phyloP scores from a whole-genome alignment of 1,140 invertebrate genomes.

The Hylyphantes graminicola region DNA sequence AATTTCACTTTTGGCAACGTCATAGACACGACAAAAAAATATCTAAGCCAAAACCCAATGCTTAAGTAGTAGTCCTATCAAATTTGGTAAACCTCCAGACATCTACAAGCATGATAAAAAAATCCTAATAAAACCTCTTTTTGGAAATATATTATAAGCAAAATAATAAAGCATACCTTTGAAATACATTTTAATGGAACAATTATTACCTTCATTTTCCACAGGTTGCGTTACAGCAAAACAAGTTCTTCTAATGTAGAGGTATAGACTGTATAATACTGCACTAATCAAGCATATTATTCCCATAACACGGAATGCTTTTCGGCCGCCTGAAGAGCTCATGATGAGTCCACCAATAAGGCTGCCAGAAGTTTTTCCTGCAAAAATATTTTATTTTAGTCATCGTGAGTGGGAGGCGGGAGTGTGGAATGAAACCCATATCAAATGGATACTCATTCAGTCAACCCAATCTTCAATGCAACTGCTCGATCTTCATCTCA shows the following conservation, averaged over 20 bases:
- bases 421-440: neutral
- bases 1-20: no score
- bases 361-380: conserved; percentile 40
- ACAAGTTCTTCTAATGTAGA: conserved; percentile 29
- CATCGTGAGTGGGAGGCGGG: neutral
- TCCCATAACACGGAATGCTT: conserved; percentile 35
- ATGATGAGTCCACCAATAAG: conserved; percentile 31
- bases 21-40: no score
- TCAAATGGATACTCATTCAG: neutral
- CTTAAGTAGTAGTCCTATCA: no score
- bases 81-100: no score
- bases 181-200: neutral
- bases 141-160: neutral
- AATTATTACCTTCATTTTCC: neutral
- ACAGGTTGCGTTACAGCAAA: neutral
- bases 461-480: neutral
- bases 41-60: no score
- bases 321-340: conserved; percentile 12
- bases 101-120: no score
- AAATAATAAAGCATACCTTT: neutral
- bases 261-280: conserved; percentile 35
- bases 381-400: neutral
- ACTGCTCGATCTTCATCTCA: neutral
- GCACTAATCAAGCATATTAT: conserved; percentile 30
- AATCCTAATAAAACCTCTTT: neutral